Percentiles rank a stretch among this genome's conserved stretches.
Evolutionary conservation across 2,888 invertebrate species (phyloP).

Genomic region (Drosophila histrio): DNA sequence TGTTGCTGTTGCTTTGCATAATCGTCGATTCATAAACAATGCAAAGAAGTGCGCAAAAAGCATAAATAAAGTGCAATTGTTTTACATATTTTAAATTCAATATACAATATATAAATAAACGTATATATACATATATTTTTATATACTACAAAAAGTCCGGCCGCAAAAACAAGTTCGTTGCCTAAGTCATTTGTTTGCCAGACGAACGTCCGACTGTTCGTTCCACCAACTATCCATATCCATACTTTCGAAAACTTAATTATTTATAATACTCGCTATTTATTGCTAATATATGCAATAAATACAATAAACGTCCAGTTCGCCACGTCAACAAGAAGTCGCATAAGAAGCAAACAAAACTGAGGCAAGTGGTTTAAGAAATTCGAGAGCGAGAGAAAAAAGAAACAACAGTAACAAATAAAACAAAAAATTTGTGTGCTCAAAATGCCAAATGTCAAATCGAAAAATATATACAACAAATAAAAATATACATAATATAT

Average conservation of each 20-base stretch:
- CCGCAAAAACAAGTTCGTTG: constrained; percentile 70
- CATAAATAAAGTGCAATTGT: constrained; percentile 70
- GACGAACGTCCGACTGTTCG: constrained; percentile 14
- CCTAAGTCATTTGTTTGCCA: constrained; percentile 72
- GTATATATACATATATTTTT: neutral
- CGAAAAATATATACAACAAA: constrained; percentile 3
- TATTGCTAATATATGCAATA: constrained; percentile 61
- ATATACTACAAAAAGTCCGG: constrained; percentile 26
- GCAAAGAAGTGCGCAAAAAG: constrained; percentile 65
- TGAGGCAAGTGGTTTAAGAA: constrained; percentile 64
- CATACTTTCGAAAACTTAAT: constrained; percentile 52
- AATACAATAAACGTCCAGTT: constrained; percentile 31
- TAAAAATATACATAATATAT: constrained; percentile 4
- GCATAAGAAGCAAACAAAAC: constrained; percentile 18
- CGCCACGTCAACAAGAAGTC: constrained; percentile 68
- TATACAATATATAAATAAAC: constrained; percentile 12
- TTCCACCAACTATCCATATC: constrained; percentile 49
- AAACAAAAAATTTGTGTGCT: constrained; percentile 22
- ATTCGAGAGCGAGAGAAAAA: constrained; percentile 10
- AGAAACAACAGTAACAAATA: constrained; percentile 16
- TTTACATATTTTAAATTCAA: constrained; percentile 41
- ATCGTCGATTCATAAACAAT: constrained; percentile 58
- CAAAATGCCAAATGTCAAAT: constrained; percentile 52
- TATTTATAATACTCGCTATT: constrained; percentile 53
- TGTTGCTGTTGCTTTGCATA: constrained; percentile 36